Evolutionary conservation across 2,113 vertebrate genomes (phyloP), one percentile per base, ranked within the genome.

Genomic region (Lates calcarifer): DNA sequence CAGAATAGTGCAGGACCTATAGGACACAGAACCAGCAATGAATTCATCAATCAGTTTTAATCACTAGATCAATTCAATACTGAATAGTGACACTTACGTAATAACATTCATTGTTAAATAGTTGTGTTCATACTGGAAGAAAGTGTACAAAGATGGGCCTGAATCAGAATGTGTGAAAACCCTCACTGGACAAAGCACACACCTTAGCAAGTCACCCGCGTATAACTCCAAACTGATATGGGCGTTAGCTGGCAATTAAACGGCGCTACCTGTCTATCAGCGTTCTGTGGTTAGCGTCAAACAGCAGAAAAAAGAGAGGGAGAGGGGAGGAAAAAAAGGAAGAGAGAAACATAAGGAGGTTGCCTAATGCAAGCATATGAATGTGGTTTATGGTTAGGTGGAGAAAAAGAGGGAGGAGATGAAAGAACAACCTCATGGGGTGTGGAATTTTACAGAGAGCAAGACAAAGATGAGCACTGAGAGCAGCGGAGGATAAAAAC

Each of bases 181-280:
- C 33, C 17, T 56, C 3, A 1, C 35, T 14, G 22, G 58, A 26
- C 60, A 67, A 58, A 60, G 35, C 62, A 53, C 79, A 74, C 63
- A 62, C 70, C 70, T 69, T 26, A 35, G 17, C 8, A 51, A 66
- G 56, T 82, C 56, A 87, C 76, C 75, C 57, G 72, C 3, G 43
- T 63, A 26, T 73, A 72, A 79, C 77, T 82, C 68, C 57, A 82
- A 86, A 81, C 74, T 71, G 86, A 92, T 90, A 90, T 88, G 92
- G 90, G 92, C 71, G 90, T 94, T 81, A 82, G 79, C 85, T 61
- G 14, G 62, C 82, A 90, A 79, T 90, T 88, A 92, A 89, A 79
- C 83, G 31, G n/a, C 63, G 72, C 72, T 92, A 89, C 90, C 87
- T 88, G 85, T 92, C 89, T 87, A 39, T 90, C 90, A 87, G 82